Evolutionary conservation across 2,797 vertebrate genomes (phyloP).

Genomic region (Tenualosa ilisha): DNA sequence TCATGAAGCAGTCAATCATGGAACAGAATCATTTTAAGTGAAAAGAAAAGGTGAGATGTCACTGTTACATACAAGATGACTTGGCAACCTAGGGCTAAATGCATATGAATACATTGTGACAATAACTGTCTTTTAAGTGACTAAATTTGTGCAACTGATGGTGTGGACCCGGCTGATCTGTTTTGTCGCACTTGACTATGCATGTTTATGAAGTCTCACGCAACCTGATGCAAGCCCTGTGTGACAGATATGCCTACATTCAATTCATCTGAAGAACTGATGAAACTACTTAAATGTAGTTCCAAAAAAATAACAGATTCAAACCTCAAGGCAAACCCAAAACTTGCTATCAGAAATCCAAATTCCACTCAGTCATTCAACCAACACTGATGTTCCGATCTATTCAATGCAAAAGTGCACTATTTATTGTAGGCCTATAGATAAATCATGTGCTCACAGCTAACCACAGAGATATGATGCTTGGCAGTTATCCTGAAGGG

Average conservation of each 20-base stretch:
- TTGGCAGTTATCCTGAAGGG: not conserved
- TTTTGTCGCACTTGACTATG: not conserved
- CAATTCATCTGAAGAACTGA: not conserved
- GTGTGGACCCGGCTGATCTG: not conserved
- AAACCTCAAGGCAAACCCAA: not conserved
- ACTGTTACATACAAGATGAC: too few species aligned
- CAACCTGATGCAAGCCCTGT: not conserved
- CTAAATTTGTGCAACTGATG: not conserved
- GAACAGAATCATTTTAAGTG: too few species aligned
- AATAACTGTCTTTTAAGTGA: not conserved
- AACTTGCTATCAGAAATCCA: not conserved
- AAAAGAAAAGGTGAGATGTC: too few species aligned
- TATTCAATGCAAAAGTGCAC: not conserved
- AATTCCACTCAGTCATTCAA: not conserved
- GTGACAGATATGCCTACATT: not conserved
- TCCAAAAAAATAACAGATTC: not conserved
- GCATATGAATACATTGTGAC: not conserved
- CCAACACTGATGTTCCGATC: not conserved
- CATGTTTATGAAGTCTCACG: not conserved
- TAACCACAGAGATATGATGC: not conserved
- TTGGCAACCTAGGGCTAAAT: not conserved
- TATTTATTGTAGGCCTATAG: not conserved
- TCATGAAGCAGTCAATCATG: too few species aligned
- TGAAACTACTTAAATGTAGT: not conserved
- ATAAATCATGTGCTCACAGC: not conserved